phyloP scores from a whole-genome alignment of 2,797 vertebrate species.

The Mustela erminea region DNA sequence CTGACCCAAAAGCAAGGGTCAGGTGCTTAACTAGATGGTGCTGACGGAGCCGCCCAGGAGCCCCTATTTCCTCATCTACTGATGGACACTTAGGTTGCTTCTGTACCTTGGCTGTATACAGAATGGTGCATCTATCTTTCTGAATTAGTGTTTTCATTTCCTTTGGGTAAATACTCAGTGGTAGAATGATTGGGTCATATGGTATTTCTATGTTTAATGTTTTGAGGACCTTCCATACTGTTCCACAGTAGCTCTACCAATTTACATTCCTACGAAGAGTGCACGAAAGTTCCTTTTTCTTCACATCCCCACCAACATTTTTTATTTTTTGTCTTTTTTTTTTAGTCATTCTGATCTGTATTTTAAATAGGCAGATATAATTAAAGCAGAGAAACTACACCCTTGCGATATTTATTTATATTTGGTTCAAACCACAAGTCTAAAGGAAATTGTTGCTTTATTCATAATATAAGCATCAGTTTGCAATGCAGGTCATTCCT shows the following conservation, averaged over 20 bases:
- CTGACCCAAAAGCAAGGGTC: not conserved
- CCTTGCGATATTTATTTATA: not conserved
- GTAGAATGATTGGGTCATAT: not conserved
- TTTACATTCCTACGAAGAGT: not conserved
- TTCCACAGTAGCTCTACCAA: not conserved
- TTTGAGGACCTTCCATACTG: not conserved
- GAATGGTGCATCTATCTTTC: not conserved
- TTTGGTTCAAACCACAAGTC: not conserved
- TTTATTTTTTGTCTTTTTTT: not conserved
- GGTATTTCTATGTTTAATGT: not conserved
- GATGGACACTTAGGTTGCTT: not conserved
- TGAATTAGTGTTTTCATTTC: not conserved
- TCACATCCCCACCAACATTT: not conserved
- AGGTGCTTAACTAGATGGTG: not conserved
- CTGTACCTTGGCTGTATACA: not conserved
- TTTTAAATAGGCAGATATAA: constrained; percentile 1
- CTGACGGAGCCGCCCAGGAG: not conserved
- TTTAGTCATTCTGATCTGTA: not conserved
- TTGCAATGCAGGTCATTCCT: not conserved
- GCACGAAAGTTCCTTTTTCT: not conserved
- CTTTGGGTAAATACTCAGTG: not conserved
- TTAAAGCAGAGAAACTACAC: not conserved
- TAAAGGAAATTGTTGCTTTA: not conserved
- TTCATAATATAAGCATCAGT: not conserved
- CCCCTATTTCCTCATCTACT: not conserved